A percentile compares a stretch with the other conserved stretches of the same genome.
phyloP scores from a whole-genome alignment of 2,113 vertebrate genomes.

The Cyprinodon variegatus region DNA sequence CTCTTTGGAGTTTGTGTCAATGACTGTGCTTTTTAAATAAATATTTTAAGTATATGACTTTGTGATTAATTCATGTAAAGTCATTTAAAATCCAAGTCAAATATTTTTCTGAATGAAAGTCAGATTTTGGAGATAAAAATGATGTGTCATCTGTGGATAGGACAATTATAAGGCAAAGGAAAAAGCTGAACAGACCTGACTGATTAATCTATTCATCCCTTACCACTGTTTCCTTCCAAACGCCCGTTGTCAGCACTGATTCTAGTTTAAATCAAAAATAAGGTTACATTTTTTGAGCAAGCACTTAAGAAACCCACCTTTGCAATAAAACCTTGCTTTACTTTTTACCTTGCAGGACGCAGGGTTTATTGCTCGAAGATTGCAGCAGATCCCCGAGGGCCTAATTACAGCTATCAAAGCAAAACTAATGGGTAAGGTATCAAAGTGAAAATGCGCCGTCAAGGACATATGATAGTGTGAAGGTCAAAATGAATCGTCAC shows the following conservation, averaged over 20 bases:
- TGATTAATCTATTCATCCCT: background rate
- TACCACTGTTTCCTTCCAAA: background rate
- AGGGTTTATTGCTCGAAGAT: constrained; percentile 58
- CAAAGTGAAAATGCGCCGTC: constrained; percentile 47
- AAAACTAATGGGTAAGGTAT: constrained; percentile 58
- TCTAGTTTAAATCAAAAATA: background rate
- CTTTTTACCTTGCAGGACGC: constrained; percentile 50
- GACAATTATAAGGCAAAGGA: background rate
- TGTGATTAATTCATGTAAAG: too few relatives aligned
- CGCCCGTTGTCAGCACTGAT: background rate
- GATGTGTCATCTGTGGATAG: background rate
- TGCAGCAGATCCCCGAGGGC: constrained; percentile 55
- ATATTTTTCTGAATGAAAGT: too few relatives aligned
- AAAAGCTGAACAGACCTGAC: background rate
- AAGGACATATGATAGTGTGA: constrained; percentile 42
- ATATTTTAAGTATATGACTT: too few relatives aligned
- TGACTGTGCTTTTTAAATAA: too few relatives aligned
- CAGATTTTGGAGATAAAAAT: too few relatives aligned
- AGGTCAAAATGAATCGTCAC: constrained; percentile 50
- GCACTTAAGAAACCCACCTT: constrained; percentile 35
- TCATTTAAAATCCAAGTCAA: too few relatives aligned
- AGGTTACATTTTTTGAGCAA: constrained; percentile 5
- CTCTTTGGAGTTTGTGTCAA: too few relatives aligned
- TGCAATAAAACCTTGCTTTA: constrained; percentile 37
- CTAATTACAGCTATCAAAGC: constrained; percentile 64